A percentile compares a stretch with the other conserved stretches of the same genome.
Conservation (phyloP, 92 coral and sea anemone species). For the Diadumene lineata region DNA sequence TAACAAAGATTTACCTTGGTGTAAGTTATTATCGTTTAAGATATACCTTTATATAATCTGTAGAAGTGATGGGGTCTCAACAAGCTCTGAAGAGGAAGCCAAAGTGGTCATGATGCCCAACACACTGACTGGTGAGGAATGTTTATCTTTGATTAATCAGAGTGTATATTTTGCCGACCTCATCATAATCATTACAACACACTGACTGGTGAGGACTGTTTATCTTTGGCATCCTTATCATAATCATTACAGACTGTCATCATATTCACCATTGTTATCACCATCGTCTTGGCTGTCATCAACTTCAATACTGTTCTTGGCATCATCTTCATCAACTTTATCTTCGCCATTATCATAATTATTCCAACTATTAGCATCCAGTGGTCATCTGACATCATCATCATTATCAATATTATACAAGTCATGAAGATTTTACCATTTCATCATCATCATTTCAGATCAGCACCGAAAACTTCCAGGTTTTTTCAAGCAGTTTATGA, state of each 20-base stretch:
- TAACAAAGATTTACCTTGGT: too few species aligned
- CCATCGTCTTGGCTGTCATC: background rate
- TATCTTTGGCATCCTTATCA: background rate
- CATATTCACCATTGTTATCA: background rate
- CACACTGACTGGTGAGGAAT: too few species aligned
- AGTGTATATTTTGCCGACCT: background rate
- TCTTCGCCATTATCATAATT: background rate
- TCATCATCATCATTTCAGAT: constrained; percentile 19
- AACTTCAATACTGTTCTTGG: background rate
- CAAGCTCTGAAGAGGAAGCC: too few species aligned
- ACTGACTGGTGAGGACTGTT: background rate
- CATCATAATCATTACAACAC: background rate
- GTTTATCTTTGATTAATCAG: too few species aligned
- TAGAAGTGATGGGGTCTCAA: too few species aligned
- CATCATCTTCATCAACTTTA: background rate
- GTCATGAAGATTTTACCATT: background rate
- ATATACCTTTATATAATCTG: too few species aligned
- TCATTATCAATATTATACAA: background rate
- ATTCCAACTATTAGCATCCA: background rate
- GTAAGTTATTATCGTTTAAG: too few species aligned
- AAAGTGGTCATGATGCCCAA: too few species aligned
- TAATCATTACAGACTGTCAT: background rate
- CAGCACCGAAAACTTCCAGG: constrained; percentile 57
- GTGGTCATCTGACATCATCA: background rate
- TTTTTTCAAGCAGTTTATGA: constrained; percentile 49